Percentiles rank a stretch among this genome's conserved stretches.
phyloP scores from a whole-genome alignment of 2,888 invertebrate genomes.

The Clitarchus hookeri region DNA sequence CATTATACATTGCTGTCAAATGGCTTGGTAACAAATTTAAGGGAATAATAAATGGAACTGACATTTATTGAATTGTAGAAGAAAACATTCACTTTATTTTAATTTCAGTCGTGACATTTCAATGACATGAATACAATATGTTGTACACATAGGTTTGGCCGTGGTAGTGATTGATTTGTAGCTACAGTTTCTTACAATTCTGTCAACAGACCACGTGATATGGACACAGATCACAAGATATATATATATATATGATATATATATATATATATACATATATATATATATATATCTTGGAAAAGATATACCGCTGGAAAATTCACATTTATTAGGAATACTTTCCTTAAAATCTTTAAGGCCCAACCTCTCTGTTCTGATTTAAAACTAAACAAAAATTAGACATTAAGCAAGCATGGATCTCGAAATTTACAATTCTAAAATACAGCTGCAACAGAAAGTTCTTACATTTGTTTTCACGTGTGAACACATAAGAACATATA shows the following conservation, averaged over 20 bases:
- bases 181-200: neutral
- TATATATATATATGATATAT: no score
- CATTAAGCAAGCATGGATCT: no score
- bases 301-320: neutral
- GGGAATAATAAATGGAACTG: neutral
- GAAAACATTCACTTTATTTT: neutral
- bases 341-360: neutral
- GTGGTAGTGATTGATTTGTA: neutral
- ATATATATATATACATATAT: no score
- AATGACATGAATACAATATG: neutral
- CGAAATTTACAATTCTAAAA: no score
- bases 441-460: no score
- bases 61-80: neutral
- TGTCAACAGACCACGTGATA: neutral
- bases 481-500: no score
- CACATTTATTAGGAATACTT: neutral
- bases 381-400: neutral
- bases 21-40: conserved; percentile 6
- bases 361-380: neutral
- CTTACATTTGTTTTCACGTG: no score
- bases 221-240: neutral
- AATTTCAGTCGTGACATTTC: neutral
- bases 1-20: neutral
- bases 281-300: neutral
- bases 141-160: neutral